Evolutionary conservation across 2,888 invertebrate species (phyloP).

Genomic region (Caenorhabditis imperialis): DNA sequence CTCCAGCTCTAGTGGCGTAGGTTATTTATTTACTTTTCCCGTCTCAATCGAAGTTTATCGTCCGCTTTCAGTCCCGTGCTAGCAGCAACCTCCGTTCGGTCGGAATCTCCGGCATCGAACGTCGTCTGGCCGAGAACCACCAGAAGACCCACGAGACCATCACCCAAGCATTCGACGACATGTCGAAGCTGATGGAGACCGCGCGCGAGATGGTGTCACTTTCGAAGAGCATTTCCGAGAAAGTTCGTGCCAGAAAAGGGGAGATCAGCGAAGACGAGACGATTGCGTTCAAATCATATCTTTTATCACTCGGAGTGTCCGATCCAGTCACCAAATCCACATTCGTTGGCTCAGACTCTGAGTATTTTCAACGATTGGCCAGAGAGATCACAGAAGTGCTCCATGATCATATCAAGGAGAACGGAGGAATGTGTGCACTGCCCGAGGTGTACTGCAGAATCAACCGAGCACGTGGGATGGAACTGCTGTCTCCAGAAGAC

Average conservation of each 20-base stretch:
- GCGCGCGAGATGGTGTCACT: conserved; percentile 97
- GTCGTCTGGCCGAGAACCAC: conserved; percentile 90
- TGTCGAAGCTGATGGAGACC: conserved; percentile 92
- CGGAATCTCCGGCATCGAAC: conserved; percentile 96
- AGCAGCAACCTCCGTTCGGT: conserved; percentile 75
- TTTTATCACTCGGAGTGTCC: conserved; percentile 95
- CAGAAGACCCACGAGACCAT: conserved; percentile 93
- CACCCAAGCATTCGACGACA: conserved; percentile 93
- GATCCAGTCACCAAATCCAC: conserved; percentile 96
- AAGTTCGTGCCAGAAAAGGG: conserved; percentile 93
- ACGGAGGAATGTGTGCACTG: conserved; percentile 95
- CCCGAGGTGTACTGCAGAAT: conserved; percentile 97
- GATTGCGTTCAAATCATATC: conserved; percentile 92
- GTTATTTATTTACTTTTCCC: conserved; percentile 15
- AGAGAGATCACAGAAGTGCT: conserved; percentile 89
- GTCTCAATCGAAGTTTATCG: background rate
- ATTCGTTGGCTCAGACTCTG: conserved; percentile 85
- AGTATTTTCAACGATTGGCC: conserved; percentile 89
- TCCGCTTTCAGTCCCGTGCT: conserved; percentile 59
- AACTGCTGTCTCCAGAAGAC: conserved; percentile 96
- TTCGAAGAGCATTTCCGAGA: conserved; percentile 91
- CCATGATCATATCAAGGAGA: conserved; percentile 87
- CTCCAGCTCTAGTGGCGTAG: conserved; percentile 73
- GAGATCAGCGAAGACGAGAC: conserved; percentile 97
- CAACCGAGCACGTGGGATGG: conserved; percentile 94